Conservation (phyloP, 2,888 invertebrate species). For the Calliopum simillimum region DNA sequence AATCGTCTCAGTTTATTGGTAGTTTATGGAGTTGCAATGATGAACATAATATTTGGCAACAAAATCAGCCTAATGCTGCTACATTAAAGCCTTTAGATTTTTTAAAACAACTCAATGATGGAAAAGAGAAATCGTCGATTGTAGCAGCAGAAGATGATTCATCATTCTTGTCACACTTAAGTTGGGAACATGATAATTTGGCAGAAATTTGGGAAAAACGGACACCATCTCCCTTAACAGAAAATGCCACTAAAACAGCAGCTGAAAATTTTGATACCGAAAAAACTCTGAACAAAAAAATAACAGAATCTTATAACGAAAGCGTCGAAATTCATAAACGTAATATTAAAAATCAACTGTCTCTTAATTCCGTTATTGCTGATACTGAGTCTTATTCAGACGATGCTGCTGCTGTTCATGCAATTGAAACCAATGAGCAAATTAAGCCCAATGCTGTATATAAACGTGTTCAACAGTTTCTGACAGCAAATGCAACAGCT, state of each 20-base stretch:
- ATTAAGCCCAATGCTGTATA: slow-evolving; percentile 22
- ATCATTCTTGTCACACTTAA: slow-evolving; percentile 47
- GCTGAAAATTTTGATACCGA: not conserved
- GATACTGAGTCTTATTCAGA: not conserved
- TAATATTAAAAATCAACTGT: slow-evolving; percentile 5
- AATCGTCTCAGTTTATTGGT: slow-evolving; percentile 32
- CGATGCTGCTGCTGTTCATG: not conserved
- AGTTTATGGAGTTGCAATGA: slow-evolving; percentile 31
- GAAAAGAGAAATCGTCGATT: not conserved
- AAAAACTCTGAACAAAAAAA: no score
- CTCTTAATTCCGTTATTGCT: not conserved
- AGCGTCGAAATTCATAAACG: slow-evolving; percentile 2
- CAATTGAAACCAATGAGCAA: not conserved
- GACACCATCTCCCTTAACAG: slow-evolving; percentile 34
- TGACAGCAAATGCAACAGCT: slow-evolving; percentile 41
- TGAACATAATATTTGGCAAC: slow-evolving; percentile 45
- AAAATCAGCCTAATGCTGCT: slow-evolving; percentile 10
- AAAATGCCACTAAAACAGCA: not conserved
- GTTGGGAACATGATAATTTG: slow-evolving; percentile 58
- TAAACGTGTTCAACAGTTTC: slow-evolving; percentile 48
- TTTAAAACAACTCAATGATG: slow-evolving; percentile 46
- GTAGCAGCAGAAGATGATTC: slow-evolving; percentile 8
- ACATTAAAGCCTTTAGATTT: slow-evolving; percentile 50
- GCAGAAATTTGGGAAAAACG: slow-evolving; percentile 57
- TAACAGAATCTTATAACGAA: not conserved